phyloP scores from a whole-genome alignment of 1,140 invertebrate species.

The Melanaphis sacchari region DNA sequence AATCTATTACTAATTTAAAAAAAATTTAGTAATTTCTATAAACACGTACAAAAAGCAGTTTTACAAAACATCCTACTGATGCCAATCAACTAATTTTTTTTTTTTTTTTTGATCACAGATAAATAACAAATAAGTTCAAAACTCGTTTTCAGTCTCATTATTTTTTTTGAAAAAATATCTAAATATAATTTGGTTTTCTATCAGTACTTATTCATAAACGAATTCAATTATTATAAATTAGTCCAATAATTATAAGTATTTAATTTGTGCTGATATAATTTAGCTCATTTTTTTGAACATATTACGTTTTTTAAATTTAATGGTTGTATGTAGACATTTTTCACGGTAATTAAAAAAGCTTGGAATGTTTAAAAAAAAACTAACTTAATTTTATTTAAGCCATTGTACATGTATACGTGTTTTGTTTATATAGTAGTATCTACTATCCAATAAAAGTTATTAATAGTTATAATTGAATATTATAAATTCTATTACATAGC shows the following conservation, averaged over 20 bases:
- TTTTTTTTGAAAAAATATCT: slow-evolving; percentile 46
- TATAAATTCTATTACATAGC: background rate
- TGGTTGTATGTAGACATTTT: background rate
- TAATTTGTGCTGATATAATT: background rate
- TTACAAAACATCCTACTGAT: slow-evolving; percentile 26
- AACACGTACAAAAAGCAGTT: background rate
- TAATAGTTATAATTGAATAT: background rate
- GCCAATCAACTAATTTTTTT: slow-evolving; percentile 1
- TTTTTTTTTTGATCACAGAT: slow-evolving; percentile 48
- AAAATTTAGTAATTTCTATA: slow-evolving; percentile 8
- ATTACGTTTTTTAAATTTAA: background rate
- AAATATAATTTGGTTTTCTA: background rate
- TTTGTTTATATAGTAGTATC: background rate
- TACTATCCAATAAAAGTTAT: background rate
- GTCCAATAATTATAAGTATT: background rate
- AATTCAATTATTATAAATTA: background rate
- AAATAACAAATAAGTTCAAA: slow-evolving; percentile 47
- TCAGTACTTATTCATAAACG: background rate
- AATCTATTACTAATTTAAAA: slow-evolving; percentile 10
- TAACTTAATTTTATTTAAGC: background rate
- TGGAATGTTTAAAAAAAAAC: slow-evolving; percentile 2
- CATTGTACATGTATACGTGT: background rate
- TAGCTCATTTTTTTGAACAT: background rate
- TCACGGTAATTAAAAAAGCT: background rate
- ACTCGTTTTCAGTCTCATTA: slow-evolving; percentile 51